Conservation (phyloP, 53 echinoderm and acorn worm genomes). For the Arbacia lixula region DNA sequence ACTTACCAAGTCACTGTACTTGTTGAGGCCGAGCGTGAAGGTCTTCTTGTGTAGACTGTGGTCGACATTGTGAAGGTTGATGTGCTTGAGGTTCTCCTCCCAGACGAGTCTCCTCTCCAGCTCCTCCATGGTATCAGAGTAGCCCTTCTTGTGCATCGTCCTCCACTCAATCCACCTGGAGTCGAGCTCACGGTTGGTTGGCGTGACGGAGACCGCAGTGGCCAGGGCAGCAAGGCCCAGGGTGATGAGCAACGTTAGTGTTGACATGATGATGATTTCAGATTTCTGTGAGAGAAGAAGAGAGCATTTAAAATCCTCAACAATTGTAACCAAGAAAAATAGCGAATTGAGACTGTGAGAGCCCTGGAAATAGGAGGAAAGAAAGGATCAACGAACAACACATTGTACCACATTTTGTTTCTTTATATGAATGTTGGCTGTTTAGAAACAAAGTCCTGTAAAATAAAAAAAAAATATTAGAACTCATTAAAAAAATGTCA, state of each 20-base stretch:
- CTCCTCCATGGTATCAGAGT: slow-evolving; percentile 62
- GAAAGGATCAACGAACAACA: too few relatives aligned
- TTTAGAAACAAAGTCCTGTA: too few relatives aligned
- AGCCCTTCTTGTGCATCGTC: slow-evolving; percentile 65
- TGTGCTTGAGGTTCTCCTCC: slow-evolving; percentile 81
- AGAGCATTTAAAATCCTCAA: neutral
- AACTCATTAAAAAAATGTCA: too few relatives aligned
- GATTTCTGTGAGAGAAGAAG: neutral
- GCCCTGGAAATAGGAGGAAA: too few relatives aligned
- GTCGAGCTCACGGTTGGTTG: neutral
- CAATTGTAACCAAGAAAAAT: too few relatives aligned
- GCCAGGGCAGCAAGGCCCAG: slow-evolving; percentile 33
- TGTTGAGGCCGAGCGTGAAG: slow-evolving; percentile 85
- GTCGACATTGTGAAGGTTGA: slow-evolving; percentile 86
- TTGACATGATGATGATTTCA: slow-evolving; percentile 22
- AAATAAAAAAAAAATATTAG: too few relatives aligned
- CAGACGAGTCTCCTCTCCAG: slow-evolving; percentile 71
- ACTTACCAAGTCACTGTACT: slow-evolving; percentile 92
- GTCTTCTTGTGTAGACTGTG: slow-evolving; percentile 73
- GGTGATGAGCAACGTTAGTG: slow-evolving; percentile 20
- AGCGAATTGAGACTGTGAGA: too few relatives aligned
- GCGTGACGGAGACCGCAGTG: slow-evolving; percentile 7
- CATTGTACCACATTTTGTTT: too few relatives aligned
- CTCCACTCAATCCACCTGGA: slow-evolving; percentile 76
- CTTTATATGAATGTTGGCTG: too few relatives aligned